Conservation (phyloP, 1,140 invertebrate species). For the Dreissena polymorpha region DNA sequence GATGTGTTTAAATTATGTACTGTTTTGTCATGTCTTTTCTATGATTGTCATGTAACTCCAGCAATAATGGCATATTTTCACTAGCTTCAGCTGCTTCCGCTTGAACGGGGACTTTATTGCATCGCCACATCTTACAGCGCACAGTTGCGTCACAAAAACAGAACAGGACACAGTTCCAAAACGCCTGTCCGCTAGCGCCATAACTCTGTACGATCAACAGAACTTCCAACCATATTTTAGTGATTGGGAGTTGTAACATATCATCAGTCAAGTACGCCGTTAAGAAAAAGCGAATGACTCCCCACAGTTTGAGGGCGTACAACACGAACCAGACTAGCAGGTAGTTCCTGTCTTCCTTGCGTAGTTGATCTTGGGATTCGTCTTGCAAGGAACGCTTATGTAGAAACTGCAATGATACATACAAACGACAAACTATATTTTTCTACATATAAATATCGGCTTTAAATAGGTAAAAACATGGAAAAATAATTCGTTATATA, state of each 20-base stretch:
- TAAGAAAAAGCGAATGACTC: constrained; percentile 44
- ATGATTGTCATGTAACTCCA: too few relatives aligned
- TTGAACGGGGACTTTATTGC: background rate
- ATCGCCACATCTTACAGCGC: background rate
- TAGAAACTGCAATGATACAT: too few relatives aligned
- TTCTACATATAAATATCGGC: too few relatives aligned
- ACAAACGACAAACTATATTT: too few relatives aligned
- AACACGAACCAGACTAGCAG: constrained; percentile 32
- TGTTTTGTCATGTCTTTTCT: too few relatives aligned
- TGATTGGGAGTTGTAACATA: background rate
- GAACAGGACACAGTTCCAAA: constrained; percentile 57
- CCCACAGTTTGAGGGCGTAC: constrained; percentile 38
- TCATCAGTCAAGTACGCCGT: background rate
- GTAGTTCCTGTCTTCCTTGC: constrained; percentile 38
- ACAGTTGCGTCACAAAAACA: constrained; percentile 50
- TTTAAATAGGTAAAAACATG: too few relatives aligned
- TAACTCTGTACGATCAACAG: constrained; percentile 45
- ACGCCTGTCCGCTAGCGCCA: constrained; percentile 54
- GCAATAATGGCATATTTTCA: too few relatives aligned
- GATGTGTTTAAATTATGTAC: too few relatives aligned
- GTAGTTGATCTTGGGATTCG: background rate
- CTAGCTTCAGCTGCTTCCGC: too few relatives aligned
- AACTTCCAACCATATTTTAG: constrained; percentile 27
- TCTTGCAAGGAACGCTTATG: too few relatives aligned
- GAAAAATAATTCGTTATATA: too few relatives aligned